Base-by-base conservation (phyloP, 1,140 invertebrate genomes). In the Phocides pigmalion region DNA sequence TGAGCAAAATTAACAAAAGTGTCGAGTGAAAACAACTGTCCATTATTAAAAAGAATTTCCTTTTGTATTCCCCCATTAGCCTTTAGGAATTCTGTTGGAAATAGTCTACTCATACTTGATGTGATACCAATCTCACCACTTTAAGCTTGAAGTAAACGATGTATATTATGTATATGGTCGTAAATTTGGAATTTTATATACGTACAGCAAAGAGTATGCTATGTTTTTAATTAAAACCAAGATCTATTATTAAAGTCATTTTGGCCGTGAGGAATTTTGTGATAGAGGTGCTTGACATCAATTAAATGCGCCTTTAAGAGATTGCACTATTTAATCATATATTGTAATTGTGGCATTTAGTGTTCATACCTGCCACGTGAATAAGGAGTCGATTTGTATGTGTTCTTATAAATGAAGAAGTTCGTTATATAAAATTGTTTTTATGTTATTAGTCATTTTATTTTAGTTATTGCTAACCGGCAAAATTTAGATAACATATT, bases 281-380 rank as follows among this genome's bases (percentile, higher is more conserved):
- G 67, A 65, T 69, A 69, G 51, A 11, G 58, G 67, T 65, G 67
- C 62, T 68, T 51, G 15, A 15, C 32, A 54, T 58, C 17, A 37
- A 12, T 46, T 41, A 16, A 14, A 20, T 17, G 28, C 56, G 37
- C 62, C 63, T 62, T 61, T 28, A 39, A 44, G 63, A 65, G 63
- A 70, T 65, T 70, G 39, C 32, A 51, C 17, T 53, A 22, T 49
- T 62, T 62, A 32, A 32, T 32, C 28, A 28, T 49, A 14, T 28
- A 15, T 9, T 54, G 37, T 17, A 49, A 14, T 37, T 46, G 37
- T 70, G 51, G 71, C 71, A 73, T 73, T 73, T 73, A 70, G 3
- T 49, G 28, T 63, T 49, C n/a, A 58, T 22, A 41, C 35, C 59
- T 66, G 68, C 58, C 42, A 42, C 61, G 53, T 67, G 68, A 62